Evolutionary conservation across 2,888 invertebrate species (phyloP), one percentile per base, ranked within the genome.

Genomic region (Pristionchus arcanus): DNA sequence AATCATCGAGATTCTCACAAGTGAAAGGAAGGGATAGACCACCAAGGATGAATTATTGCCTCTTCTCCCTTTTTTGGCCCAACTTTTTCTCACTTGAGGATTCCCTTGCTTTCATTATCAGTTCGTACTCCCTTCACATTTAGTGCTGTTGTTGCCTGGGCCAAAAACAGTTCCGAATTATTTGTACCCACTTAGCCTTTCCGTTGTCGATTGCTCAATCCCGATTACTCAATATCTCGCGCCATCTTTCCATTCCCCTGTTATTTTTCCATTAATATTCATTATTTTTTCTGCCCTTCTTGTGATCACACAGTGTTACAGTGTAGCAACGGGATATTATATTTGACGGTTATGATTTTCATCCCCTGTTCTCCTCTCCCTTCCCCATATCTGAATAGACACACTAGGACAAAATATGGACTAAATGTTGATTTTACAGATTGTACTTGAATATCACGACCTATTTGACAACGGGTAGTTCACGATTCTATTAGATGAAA

Each of bases 1-100:
- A 21, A 88, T 88, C 74, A 88, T 87, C 68, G 42, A 87, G 63
- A 84, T 59, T 28, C 49, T 53, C n/a, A 81, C 81, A 53, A 81
- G 81, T 81, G 49, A 81, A 81, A 74, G 21, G 74, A 74, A 74
- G 5, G n/a, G 81, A 28, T 81, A 81, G 63, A 63, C 63, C 63
- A n/a, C 63, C 63, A 4, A 63, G n/a, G n/a, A 25, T n/a, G 59
- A 59, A 59, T 15, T 59, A 3, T 19, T 59, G 19, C n/a, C n/a
- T n/a, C n/a, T n/a, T n/a, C n/a, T n/a, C n/a, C n/a, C n/a, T n/a
- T n/a, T n/a, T n/a, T n/a, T n/a, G n/a, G n/a, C n/a, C n/a, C n/a
- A n/a, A n/a, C n/a, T n/a, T n/a, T n/a, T n/a, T n/a, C n/a, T n/a
- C n/a, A n/a, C n/a, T n/a, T n/a, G n/a, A n/a, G n/a, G n/a, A n/a